phyloP scores from a whole-genome alignment of 2,797 vertebrate genomes.

The Glossophaga mutica region DNA sequence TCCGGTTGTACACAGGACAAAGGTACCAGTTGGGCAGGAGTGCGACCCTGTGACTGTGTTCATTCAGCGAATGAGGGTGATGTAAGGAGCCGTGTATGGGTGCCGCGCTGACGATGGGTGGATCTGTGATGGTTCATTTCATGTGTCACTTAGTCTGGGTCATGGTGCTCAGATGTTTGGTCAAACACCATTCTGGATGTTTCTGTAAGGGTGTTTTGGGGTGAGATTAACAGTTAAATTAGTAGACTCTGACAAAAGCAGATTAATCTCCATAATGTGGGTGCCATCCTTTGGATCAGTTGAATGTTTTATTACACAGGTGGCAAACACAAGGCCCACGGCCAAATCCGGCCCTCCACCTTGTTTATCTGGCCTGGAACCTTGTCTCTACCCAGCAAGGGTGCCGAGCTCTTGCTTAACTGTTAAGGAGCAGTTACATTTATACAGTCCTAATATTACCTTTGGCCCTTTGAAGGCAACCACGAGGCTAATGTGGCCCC shows the following conservation, averaged over 20 bases:
- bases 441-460: too few species aligned
- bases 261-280: not conserved
- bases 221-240: not conserved
- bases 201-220: not conserved
- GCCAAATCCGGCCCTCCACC: too few species aligned
- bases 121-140: not conserved
- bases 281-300: not conserved
- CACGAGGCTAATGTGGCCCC: too few species aligned
- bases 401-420: too few species aligned
- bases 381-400: too few species aligned
- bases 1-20: not conserved
- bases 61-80: too few species aligned
- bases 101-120: not conserved
- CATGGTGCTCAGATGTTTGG: not conserved
- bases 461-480: too few species aligned
- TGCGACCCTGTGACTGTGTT: not conserved
- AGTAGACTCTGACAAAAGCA: not conserved
- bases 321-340: too few species aligned
- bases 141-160: not conserved
- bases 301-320: not conserved
- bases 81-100: not conserved
- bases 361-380: too few species aligned
- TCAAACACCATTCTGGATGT: not conserved
- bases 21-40: not conserved
- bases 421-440: too few species aligned